These are phyloP conservation scores for Ciconia nigra DNA, from an alignment of 2,797 vertebrate genomes.

Conservation along the genomic window DNA sequence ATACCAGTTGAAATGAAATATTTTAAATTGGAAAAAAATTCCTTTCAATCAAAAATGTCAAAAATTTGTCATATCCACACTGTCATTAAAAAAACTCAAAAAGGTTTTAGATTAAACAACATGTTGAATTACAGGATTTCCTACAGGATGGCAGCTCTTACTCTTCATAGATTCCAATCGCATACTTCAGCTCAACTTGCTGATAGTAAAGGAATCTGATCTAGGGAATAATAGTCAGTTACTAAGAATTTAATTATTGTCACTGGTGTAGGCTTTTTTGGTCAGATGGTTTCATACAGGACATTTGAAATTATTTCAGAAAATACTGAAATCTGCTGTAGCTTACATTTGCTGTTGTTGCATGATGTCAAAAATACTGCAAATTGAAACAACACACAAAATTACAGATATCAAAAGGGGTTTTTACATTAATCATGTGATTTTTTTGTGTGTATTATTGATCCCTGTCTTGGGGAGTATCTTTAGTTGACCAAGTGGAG, in stretches of 20 bases:
- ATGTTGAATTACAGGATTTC: not conserved
- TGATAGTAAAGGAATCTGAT: not conserved
- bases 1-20: not conserved
- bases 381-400: not conserved
- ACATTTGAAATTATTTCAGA: not conserved
- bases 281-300: not conserved
- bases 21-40: not conserved
- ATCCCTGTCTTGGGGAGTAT: not conserved
- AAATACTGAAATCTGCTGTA: not conserved
- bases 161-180: not conserved
- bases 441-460: not conserved
- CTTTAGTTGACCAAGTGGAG: not conserved
- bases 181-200: not conserved
- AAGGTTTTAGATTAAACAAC: not conserved
- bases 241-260: not conserved
- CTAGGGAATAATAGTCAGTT: not conserved
- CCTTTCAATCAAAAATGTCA: not conserved
- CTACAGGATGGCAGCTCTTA: not conserved
- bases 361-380: not conserved
- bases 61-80: not conserved
- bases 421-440: not conserved
- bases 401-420: not conserved
- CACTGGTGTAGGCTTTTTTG: not conserved
- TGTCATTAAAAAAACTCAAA: not conserved
- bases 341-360: not conserved